phyloP scores from a whole-genome alignment of 2,888 invertebrate genomes.

The Tetranychus piercei region DNA sequence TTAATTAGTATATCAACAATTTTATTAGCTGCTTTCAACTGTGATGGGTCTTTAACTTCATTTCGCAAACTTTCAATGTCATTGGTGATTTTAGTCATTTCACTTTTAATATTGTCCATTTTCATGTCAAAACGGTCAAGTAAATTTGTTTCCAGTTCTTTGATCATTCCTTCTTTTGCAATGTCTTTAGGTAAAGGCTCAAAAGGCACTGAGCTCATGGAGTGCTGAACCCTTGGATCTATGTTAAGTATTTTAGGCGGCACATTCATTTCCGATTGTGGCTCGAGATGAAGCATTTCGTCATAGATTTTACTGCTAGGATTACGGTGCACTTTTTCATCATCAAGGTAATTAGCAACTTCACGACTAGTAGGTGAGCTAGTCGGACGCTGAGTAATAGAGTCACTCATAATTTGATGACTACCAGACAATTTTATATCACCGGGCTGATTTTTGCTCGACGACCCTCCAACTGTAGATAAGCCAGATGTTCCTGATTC shows the following conservation, averaged over 20 bases:
- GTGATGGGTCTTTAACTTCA: slow-evolving; percentile 16
- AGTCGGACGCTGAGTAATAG: neutral
- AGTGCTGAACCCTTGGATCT: neutral
- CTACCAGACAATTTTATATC: neutral
- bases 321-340: neutral
- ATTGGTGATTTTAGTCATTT: slow-evolving; percentile 10
- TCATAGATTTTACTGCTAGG: neutral
- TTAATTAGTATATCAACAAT: slow-evolving; percentile 18
- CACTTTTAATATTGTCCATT: slow-evolving; percentile 1
- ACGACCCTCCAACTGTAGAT: neutral
- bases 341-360: neutral
- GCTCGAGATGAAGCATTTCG: neutral
- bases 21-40: slow-evolving; percentile 14
- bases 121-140: neutral
- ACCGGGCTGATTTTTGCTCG: neutral
- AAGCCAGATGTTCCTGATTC: neutral
- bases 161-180: neutral
- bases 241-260: neutral
- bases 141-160: neutral
- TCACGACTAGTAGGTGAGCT: slow-evolving; percentile 11
- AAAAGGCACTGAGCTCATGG: neutral
- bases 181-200: slow-evolving; percentile 5
- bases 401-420: neutral
- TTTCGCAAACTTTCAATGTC: slow-evolving; percentile 13
- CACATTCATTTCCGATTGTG: neutral